phyloP scores from a whole-genome alignment of 30 jellyfish, hydroid and myxozoan species.

The Hydractinia symbiolongicarpus region DNA sequence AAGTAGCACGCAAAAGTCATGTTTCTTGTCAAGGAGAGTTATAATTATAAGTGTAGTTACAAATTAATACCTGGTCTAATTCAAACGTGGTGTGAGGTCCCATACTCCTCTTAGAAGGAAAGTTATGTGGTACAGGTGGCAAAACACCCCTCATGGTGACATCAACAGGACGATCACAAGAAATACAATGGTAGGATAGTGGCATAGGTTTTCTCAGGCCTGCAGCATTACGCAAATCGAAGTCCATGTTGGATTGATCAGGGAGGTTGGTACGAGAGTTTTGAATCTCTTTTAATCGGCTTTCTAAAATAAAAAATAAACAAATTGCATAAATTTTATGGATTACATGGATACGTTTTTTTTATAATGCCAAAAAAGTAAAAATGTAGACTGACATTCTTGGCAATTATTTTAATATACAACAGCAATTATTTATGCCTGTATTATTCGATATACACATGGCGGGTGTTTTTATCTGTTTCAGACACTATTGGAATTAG shows the following conservation, averaged over 20 bases:
- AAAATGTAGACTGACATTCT: no score
- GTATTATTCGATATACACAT: no score
- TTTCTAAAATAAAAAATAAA: background rate
- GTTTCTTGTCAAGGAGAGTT: no score
- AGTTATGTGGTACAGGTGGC: conserved; percentile 28
- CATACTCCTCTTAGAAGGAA: conserved; percentile 20
- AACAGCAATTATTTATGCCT: no score
- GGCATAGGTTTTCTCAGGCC: conserved; percentile 65
- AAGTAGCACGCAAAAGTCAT: no score
- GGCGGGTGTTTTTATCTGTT: no score
- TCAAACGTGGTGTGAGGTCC: conserved; percentile 34
- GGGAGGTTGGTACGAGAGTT: conserved; percentile 9
- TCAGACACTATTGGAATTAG: no score
- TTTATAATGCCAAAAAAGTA: no score
- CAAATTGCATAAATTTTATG: no score
- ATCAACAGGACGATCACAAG: conserved; percentile 75
- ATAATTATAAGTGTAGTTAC: no score
- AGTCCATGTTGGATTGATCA: background rate
- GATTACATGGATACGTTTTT: no score
- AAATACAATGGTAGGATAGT: conserved; percentile 53
- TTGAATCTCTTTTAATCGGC: conserved; percentile 32
- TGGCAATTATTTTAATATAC: background rate
- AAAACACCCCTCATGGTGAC: conserved; percentile 40
- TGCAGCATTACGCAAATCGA: conserved; percentile 53
- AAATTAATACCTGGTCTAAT: conserved; percentile 8